phyloP scores from a whole-genome alignment of 2,888 invertebrate genomes.

The Caenorhabditis becei region DNA sequence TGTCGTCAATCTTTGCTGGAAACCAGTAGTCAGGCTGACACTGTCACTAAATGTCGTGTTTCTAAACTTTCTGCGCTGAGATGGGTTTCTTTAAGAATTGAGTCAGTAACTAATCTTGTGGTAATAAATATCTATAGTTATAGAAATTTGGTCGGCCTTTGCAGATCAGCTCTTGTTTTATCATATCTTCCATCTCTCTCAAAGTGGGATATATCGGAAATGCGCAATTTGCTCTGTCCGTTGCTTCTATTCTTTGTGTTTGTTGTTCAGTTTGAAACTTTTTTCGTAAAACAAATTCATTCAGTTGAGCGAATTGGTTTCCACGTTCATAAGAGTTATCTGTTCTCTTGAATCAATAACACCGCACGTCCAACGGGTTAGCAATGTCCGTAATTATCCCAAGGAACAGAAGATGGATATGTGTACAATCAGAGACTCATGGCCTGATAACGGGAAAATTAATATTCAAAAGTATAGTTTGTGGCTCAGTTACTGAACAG shows the following conservation, averaged over 20 bases:
- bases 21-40: slow-evolving; percentile 62
- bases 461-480: slow-evolving; percentile 65
- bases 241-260: slow-evolving; percentile 52
- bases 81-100: slow-evolving; percentile 94
- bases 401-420: slow-evolving; percentile 40
- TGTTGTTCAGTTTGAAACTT: not conserved
- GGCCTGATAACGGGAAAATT: slow-evolving; percentile 64
- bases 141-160: no score
- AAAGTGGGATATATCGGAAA: slow-evolving; percentile 50
- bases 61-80: slow-evolving; percentile 66
- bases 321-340: slow-evolving; percentile 40
- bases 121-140: slow-evolving; percentile 84
- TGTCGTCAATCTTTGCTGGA: slow-evolving; percentile 43
- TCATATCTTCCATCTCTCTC: slow-evolving; percentile 50
- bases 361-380: slow-evolving; percentile 42
- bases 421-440: slow-evolving; percentile 43
- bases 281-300: not conserved
- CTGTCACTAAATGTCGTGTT: slow-evolving; percentile 67
- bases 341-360: slow-evolving; percentile 31
- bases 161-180: slow-evolving; percentile 49
- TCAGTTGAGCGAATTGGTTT: slow-evolving; percentile 47
- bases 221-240: slow-evolving; percentile 54
- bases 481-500: no score
- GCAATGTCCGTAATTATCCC: slow-evolving; percentile 46
- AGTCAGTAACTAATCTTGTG: slow-evolving; percentile 92